Evolutionary conservation across 2,797 vertebrate genomes (phyloP), one percentile per base, ranked within the genome.

Genomic region (Coreius guichenoti): DNA sequence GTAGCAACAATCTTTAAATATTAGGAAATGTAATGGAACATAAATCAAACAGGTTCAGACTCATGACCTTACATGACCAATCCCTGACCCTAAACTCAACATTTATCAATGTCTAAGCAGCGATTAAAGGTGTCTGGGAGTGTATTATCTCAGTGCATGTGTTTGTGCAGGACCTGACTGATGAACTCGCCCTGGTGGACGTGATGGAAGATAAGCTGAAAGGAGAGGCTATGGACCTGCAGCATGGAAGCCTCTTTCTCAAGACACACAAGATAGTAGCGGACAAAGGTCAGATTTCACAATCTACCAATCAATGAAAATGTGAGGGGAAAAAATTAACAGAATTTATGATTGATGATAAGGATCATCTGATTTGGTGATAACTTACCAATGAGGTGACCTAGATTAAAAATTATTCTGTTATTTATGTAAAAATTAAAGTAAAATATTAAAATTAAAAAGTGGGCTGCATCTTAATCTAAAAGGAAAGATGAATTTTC

Each of bases 121-220:
- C 43, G 47, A 43, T 58, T 14, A 45, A 58, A 16, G 23, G 19
- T 33, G 56, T 17, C 9, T 61, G 19, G 3, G 33, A 43, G 36
- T 29, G 33, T 61, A 19, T 49, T 63, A n/a, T 36, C 13, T 75
- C 1, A 6, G 81, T 68, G 63, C 26, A 17, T 70, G 69, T 86
- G 61, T 86, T 74, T 73, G 74, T 76, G n/a, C 79, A 99, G 98
- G 97, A 98, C 67, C 92, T 99, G 90, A 95, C 97, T 29, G 98
- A 98, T 91, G 98, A 99, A 92, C 93, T 99, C 67, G 97, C 98
- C n/a, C 94, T 99, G 88, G 96, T 99, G 90, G 98, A 99, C 76
- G 98, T 99, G 87, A 97, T 99, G 84, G 98, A 99, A 91, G 98
- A 99, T 92, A 99, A 98, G 90, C 89, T 99, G 91, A 98, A 97